Evolutionary conservation across 2,113 vertebrate genomes (phyloP), one percentile per base, ranked within the genome.

Genomic region (Gymnorhina tibicen): DNA sequence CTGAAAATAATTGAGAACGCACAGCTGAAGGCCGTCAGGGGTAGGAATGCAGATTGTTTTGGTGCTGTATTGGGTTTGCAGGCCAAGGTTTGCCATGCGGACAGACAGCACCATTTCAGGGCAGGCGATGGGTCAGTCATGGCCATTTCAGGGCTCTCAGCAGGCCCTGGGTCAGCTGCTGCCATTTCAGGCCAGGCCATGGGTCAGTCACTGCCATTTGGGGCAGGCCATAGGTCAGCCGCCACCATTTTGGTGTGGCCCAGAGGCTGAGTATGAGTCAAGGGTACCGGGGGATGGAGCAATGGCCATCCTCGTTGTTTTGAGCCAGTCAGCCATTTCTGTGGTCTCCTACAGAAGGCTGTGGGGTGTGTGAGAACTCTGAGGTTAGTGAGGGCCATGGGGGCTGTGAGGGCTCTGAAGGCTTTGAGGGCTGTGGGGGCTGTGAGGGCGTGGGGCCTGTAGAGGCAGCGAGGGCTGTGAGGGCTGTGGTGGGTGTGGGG

Each of bases 201-300:
- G 52, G 46, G 30, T 42, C 75, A 52, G 59, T 41, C 23, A 7
- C 15, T 2, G 39, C 76, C 26, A 18, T 52, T 50, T 41, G 24
- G 7, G 24, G 6, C 32, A 30, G 32, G 62, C 8, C n/a, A 1
- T 10, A 3, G 15, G 6, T 58, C 0, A 0, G 17, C 20, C 7
- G 2, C 9, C 4, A 3, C 49, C 42, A 32, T 37, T 73, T 44
- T 7, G 3, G 28, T 20, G 30, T 30, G 46, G 9, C 24, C 22
- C 28, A n/a, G 24, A 46, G 23, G 23, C 20, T 50, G 26, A 17
- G 24, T 23, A 9, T 39, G 52, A 20, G 46, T 75, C 19, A 26
- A 10, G 20, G 23, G 7, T 13, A 28, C 11, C 5, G 28, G 7
- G 13, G 5, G 9, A 42, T 33, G 32, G 35, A n/a, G 53, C 53